phyloP scores from a whole-genome alignment of 2,113 vertebrate genomes.

The Trematomus loennbergii region DNA sequence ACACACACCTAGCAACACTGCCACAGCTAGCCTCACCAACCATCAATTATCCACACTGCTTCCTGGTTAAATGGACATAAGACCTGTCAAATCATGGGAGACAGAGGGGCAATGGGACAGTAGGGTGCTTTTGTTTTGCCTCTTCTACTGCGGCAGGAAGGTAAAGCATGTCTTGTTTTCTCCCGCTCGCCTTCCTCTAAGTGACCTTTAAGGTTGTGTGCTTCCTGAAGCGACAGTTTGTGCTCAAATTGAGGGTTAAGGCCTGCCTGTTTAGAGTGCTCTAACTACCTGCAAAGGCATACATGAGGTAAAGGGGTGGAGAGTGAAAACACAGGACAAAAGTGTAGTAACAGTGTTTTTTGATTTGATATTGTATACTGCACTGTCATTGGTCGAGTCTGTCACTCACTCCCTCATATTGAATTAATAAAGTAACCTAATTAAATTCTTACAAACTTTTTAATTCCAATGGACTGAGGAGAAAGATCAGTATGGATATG shows the following conservation, averaged over 20 bases:
- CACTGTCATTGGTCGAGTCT: not conserved
- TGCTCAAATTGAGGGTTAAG: conserved; percentile 65
- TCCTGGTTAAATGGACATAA: conserved; percentile 64
- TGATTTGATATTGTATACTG: not conserved
- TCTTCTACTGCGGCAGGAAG: conserved; percentile 40
- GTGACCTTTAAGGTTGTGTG: conserved; percentile 73
- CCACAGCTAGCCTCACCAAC: conserved; percentile 59
- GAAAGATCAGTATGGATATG: not conserved
- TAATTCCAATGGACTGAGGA: not conserved
- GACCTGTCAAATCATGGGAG: conserved; percentile 57
- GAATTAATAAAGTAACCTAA: not conserved
- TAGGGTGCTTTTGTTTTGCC: conserved; percentile 44
- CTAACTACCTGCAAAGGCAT: conserved; percentile 44
- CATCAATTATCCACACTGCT: conserved; percentile 68
- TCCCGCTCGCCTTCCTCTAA: conserved; percentile 50
- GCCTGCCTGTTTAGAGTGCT: conserved; percentile 52
- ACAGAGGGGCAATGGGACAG: conserved; percentile 48
- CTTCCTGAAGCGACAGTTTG: conserved; percentile 64
- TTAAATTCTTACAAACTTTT: not conserved
- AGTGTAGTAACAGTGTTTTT: not conserved
- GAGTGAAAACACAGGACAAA: not conserved
- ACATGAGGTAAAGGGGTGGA: not conserved
- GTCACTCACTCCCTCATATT: not conserved
- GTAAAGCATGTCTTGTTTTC: conserved; percentile 64
- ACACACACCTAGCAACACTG: conserved; percentile 56